These are phyloP conservation scores for Pipra filicauda DNA, from an alignment of 2,113 vertebrate genomes.

Conservation along the genomic window DNA sequence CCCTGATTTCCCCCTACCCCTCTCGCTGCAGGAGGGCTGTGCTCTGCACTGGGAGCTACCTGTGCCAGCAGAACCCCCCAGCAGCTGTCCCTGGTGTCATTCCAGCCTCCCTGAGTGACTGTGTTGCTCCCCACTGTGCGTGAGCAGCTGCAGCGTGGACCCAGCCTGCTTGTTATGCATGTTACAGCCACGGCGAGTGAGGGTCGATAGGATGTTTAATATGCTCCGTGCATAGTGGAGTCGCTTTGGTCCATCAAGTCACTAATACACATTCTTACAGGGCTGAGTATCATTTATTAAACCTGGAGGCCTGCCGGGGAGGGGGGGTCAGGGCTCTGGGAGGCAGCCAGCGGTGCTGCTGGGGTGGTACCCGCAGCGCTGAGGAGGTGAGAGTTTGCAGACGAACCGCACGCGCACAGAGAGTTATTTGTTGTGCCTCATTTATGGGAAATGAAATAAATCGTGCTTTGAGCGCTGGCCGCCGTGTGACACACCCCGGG, in stretches of 20 bases:
- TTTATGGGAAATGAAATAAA: background rate
- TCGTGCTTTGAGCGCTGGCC: rapidly evolving
- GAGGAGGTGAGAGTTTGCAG: background rate
- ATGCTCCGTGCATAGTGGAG: background rate
- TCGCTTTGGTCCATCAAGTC: slow-evolving; percentile 33
- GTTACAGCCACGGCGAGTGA: rapidly evolving
- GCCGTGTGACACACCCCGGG: background rate
- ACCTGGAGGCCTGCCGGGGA: background rate
- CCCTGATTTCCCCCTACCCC: rapidly evolving
- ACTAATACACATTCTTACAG: background rate
- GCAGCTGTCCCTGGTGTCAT: background rate
- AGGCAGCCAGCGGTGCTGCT: background rate
- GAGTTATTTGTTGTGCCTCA: background rate
- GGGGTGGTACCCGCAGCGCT: background rate
- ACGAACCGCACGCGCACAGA: rapidly evolving
- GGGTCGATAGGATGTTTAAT: slow-evolving; percentile 1
- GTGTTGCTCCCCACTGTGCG: rapidly evolving
- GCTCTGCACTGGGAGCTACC: background rate
- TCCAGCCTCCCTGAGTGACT: background rate
- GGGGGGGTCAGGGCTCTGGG: background rate
- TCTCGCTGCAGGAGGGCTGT: rapidly evolving
- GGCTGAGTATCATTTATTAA: slow-evolving; percentile 6
- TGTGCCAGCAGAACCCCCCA: background rate
- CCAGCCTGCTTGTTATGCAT: background rate
- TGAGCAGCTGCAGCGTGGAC: background rate